Base-by-base conservation (phyloP, 2,888 invertebrate genomes). In the Exocentrus adspersus region DNA sequence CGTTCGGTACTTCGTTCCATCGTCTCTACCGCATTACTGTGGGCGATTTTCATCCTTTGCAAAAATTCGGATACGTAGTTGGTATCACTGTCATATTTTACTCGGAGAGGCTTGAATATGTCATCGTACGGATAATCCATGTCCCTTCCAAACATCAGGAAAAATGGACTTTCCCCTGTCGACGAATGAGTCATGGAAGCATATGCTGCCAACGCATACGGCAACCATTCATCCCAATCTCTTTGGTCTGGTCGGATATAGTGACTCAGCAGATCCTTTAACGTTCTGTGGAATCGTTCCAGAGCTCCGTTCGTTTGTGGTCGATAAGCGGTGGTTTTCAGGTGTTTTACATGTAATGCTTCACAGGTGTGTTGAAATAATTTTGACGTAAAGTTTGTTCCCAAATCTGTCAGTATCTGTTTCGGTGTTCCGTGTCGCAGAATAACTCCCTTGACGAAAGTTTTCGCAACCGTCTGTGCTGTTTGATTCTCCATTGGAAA, bases 151-250 rank as follows among this genome's bases (percentile, higher is more conserved):
- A 69, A 67, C 17, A 75, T 6, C 12, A 74, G 45, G 43, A 72
- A 73, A 21, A 65, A 68, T 0, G 74, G 73, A 5, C 65, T 70
- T 12, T 72, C 64, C 6, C 68, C 69, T 6, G 73, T 73, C 1
- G 73, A 60, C 14, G 59, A 58, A 53, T 75, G 73, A 4, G 65
- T 64, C n/a, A 46, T 66, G 5, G 65, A 52, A 5, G 66, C 32
- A 37, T 71, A 70, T 1, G 74, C 70, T 57, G 74, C 69, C 41
- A 75, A 37, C 1, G 71, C 72, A 46, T 65, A 72, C 4, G 74
- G 74, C 17, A 78, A 17, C 72, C 72, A 72, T 10, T 65, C 45
- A 42, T 76, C 75, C 75, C 76, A 78, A 59, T 78, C 72, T 12
- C 54, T 30, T 43, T 72, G 72, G 20, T 74, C 67, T 52, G 65